Evolutionary conservation across 2,113 vertebrate genomes (phyloP), one percentile per base, ranked within the genome.

Genomic region (Meriones unguiculatus): DNA sequence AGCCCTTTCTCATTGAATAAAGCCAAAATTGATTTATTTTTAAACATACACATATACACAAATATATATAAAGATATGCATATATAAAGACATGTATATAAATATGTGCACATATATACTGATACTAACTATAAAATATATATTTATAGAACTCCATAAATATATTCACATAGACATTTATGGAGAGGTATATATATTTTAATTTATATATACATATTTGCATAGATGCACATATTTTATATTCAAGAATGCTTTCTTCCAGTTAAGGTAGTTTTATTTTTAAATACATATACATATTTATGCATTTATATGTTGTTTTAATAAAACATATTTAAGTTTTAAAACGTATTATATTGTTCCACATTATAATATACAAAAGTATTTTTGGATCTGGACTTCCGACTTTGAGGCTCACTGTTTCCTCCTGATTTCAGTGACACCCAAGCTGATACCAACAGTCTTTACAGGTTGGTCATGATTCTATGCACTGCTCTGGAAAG

Each of bases 311-410:
- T 64, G 57, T 89, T 73, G 28, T 65, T 52, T 20, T 46, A 65
- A 87, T 59, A 90, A 20, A 28, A 52, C 18, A 62, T 75, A 35
- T 72, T 76, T 92, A 94, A 64, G 73, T 85, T n/a, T 85, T n/a
- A 94, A 90, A 93, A 82, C 81, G 22, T 18, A 87, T 62, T 78
- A 10, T 28, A 50, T 30, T 11, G 59, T 86, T 90, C 35, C 5
- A 87, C 17, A 93, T 88, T 93, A 52, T 86, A 95, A 91, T 52
- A 7, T 57, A 57, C 90, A 73, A 95, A 95, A 96, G 87, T 89
- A 78, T 30, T 70, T 92, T 94, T 91, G 41, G n/a, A 64, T 89
- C 20, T 46, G 52, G 90, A 91, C 91, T 96, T 94, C 20, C 92
- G 12, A 0, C 2, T 91, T 7, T 41, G 35, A 85, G 81, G 25